These are phyloP conservation scores for Drosophila mulleri DNA, from an alignment of 2,888 invertebrate species.

Conservation along the genomic window DNA sequence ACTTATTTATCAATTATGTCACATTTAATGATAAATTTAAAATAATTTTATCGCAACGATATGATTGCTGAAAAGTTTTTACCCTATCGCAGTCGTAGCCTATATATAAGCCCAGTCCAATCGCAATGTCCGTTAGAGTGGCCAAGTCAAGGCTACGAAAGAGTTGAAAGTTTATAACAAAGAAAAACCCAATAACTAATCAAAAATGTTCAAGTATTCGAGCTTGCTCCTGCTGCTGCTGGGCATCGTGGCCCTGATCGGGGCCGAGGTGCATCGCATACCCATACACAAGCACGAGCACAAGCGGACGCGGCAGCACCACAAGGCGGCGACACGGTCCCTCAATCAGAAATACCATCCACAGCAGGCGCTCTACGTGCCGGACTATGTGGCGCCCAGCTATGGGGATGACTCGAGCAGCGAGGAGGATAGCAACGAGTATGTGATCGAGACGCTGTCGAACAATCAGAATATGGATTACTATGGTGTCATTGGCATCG, in stretches of 20 bases:
- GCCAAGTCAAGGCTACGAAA: slow-evolving; percentile 39
- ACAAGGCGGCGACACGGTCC: slow-evolving; percentile 36
- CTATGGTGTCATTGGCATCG: slow-evolving; percentile 95
- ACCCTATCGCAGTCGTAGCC: background rate
- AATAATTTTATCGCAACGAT: slow-evolving; percentile 38
- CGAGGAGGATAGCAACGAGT: slow-evolving; percentile 32
- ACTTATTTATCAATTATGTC: slow-evolving; percentile 36
- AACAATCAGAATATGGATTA: slow-evolving; percentile 98
- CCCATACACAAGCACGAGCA: slow-evolving; percentile 66
- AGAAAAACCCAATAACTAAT: too few relatives aligned
- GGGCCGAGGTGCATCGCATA: slow-evolving; percentile 68
- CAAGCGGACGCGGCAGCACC: slow-evolving; percentile 37
- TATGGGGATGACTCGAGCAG: slow-evolving; percentile 28
- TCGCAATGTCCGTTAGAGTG: slow-evolving; percentile 29
- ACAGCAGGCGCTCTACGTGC: slow-evolving; percentile 23
- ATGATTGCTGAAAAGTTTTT: slow-evolving; percentile 45
- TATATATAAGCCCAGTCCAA: slow-evolving; percentile 43
- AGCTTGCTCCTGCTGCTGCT: slow-evolving; percentile 59
- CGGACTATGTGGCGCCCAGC: slow-evolving; percentile 42
- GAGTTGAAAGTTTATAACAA: background rate
- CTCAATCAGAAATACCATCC: slow-evolving; percentile 59
- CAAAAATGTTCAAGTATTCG: slow-evolving; percentile 61
- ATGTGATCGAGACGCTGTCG: slow-evolving; percentile 86
- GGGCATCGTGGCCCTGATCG: slow-evolving; percentile 60
- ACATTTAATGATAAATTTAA: slow-evolving; percentile 46